Evolutionary conservation across 2,888 invertebrate genomes (phyloP), one percentile per base, ranked within the genome.

Genomic region (Sminthurinus aureus): DNA sequence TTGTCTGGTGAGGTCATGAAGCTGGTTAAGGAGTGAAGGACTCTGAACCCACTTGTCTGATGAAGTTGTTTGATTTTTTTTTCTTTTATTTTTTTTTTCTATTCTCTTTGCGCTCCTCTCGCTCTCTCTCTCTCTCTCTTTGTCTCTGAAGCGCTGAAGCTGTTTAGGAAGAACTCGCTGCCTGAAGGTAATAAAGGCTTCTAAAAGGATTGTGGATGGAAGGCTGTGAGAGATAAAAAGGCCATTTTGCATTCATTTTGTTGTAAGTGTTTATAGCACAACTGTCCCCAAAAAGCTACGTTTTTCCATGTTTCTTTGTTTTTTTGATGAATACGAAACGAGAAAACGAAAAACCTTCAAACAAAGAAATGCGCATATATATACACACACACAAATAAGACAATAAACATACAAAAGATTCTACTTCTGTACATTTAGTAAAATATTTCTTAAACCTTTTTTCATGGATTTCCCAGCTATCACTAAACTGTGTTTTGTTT

Each of bases 141-240:
- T n/a, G n/a, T n/a, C n/a, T 91, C 91, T 91, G 90, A 91, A 91
- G 91, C 90, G 90, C 90, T 91, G 91, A 91, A 90, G 90, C 90
- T 91, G 90, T 90, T 91, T 90, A 91, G 91, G 91, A 91, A 91
- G 90, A 90, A 90, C 89, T 90, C 91, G 89, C 86, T 88, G 81
- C 88, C 88, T 78, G 87, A 87, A 88, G 88, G 88, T 88, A 88
- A n/a, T n/a, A n/a, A 88, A 87, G 86, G 88, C 87, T 87, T 86
- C 87, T 20, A 71, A 71, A 18, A 86, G 87, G 86, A 87, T 86
- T 87, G 84, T 86, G 86, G 88, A 87, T 86, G 88, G 87, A 88
- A 88, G 87, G 88, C 87, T 88, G 86, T 88, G 88, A 87, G 85
- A 87, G 85, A 82, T 76, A 86, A 86, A 86, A 86, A 87, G 87